Base-by-base conservation (phyloP, 1,140 invertebrate genomes). In the Hypothenemus hampei region DNA sequence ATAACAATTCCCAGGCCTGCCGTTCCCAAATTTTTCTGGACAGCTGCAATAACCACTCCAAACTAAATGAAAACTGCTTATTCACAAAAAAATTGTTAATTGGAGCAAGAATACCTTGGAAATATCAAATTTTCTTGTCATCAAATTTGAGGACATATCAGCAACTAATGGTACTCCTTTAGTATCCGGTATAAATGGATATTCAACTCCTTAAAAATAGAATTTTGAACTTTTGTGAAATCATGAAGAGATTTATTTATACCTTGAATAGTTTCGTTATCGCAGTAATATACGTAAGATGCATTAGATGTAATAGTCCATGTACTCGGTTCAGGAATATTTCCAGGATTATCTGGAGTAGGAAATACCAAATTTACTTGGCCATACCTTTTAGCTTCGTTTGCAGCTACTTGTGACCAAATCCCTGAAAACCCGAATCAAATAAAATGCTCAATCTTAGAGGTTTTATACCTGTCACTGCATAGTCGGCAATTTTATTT, bases 141-240 rank as follows among this genome's bases (percentile, higher is more conserved):
- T 81, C 62, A 98, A 89, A 75, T 97, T 97, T 1, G 95, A 98
- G 1, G 95, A 98, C 91, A 98, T 97, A 72, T 98, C 96, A 60
- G 83, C 85, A 2, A 98, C 91, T 16, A 99, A 67, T 2, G 94
- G 91, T 21, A 98, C 83, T 48, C 85, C 87, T 55, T 86, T 83
- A 3, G 84, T 86, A 60, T 93, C 85, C 1, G 95, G 94, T 43
- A 97, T 78, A 58, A 79, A 84, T 39, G 85, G 80, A 73, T 96
- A 98, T 76, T 98, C 96, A 10, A 98, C 82, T 0, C 54, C 47
- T 55, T 41, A 47, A 55, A 55, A 10, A 7, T 8, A 33, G 15
- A n/a, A 8, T 3, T 31, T 13, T 11, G 2, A 13, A 13, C 13
- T 45, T n/a, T n/a, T 33, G 1, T 48, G 18, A 0, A 15, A 33